phyloP scores from a whole-genome alignment of 1,140 invertebrate species.

The Samia ricini region DNA sequence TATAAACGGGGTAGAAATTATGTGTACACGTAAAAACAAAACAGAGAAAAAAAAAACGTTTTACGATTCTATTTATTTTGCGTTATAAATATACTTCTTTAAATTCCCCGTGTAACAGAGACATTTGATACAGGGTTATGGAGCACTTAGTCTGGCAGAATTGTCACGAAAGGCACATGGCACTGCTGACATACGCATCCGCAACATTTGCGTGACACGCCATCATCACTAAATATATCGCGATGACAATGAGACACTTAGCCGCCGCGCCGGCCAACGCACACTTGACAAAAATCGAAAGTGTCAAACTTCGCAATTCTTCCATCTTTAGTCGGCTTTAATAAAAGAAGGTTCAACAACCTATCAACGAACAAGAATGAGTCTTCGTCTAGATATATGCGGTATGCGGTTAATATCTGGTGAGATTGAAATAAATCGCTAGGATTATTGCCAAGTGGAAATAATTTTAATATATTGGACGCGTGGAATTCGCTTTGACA shows the following conservation, averaged over 20 bases:
- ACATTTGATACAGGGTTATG: neutral
- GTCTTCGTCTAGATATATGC: conserved; percentile 62
- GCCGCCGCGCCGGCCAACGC: conserved; percentile 27
- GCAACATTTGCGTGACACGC: conserved; percentile 34
- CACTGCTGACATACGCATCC: conserved; percentile 55
- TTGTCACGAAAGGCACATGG: neutral
- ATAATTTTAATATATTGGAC: conserved; percentile 74
- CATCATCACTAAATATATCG: conserved; percentile 58
- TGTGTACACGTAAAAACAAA: neutral
- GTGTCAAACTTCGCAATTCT: conserved; percentile 27
- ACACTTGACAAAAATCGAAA: conserved; percentile 41
- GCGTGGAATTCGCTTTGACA: conserved; percentile 74
- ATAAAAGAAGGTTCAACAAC: conserved; percentile 70
- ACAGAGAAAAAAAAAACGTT: no score
- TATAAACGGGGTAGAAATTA: neutral
- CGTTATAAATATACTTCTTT: neutral
- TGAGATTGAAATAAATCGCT: conserved; percentile 73
- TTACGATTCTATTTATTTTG: neutral
- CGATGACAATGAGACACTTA: conserved; percentile 42
- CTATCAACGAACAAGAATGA: conserved; percentile 46
- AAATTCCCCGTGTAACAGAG: neutral
- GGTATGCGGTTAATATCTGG: conserved; percentile 70
- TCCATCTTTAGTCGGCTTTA: conserved; percentile 39
- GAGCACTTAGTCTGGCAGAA: neutral
- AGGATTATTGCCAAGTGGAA: conserved; percentile 75